Evolutionary conservation across 2,113 vertebrate species (phyloP).

Genomic region (Butastur rufipennis): DNA sequence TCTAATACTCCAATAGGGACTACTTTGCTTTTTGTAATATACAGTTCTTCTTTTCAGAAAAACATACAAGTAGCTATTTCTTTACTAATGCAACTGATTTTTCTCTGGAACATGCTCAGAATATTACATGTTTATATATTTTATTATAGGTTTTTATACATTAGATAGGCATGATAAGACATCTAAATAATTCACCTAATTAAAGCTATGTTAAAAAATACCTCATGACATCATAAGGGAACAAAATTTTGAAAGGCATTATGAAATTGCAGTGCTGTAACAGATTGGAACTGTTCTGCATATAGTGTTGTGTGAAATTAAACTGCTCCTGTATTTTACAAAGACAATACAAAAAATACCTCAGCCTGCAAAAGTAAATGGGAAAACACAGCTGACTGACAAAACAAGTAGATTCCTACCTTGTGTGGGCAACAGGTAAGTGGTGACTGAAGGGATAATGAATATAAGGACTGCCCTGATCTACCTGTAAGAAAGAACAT

Average conservation of each 20-base stretch:
- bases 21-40: constrained; percentile 32
- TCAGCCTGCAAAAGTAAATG: background rate
- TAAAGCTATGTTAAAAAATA: background rate
- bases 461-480: background rate
- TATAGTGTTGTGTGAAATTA: background rate
- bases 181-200: constrained; percentile 40
- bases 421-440: background rate
- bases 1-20: constrained; percentile 34
- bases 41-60: background rate
- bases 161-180: background rate
- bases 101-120: background rate
- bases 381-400: background rate
- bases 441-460: background rate
- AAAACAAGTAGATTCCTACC: background rate
- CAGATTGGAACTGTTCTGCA: background rate
- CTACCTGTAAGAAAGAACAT: background rate
- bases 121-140: background rate
- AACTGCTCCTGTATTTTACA: background rate
- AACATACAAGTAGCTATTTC: background rate
- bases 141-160: background rate
- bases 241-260: background rate
- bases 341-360: background rate
- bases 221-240: background rate
- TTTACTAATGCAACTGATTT: background rate
- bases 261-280: background rate